Evolutionary conservation across 2,113 vertebrate genomes (phyloP), one percentile per base, ranked within the genome.

Genomic region (Polyodon spathula): DNA sequence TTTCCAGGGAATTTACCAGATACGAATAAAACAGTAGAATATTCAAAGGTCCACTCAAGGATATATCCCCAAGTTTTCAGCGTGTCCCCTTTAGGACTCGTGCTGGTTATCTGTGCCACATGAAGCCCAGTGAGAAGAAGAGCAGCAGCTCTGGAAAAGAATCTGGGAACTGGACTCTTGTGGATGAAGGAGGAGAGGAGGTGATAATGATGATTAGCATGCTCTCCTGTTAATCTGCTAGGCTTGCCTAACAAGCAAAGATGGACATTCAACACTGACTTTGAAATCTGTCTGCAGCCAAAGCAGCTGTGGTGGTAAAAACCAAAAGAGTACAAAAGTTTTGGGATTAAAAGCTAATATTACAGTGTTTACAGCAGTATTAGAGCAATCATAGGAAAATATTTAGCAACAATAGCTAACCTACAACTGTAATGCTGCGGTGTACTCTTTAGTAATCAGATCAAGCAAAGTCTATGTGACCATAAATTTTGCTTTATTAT

Each of bases 131-230:
- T 71, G 92, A 97, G 64, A 71, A 73, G 66, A 93, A 84, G 73
- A 77, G 67, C 52, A 77, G 67, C 9, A 77, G 74, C 0, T 89
- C 83, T n/a, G 93, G 80, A 44, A 86, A 87, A 6, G 88, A 81
- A 4, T 93, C 93, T 46, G 93, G 91, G 6, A 93, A 92, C 67
- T 99, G 96, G 96, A 98, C 91, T 1, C 74, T 97, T 15, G 96
- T 99, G 7, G 96, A 99, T 68, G 96, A 99, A 78, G 95, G 89
- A 42, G 94, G 96, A 73, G 96, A 99, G 73, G 96, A 99, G 90
- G 96, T 98, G 76, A 41, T 63, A 60, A 27, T 27, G 27, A 27
- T 27, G 27, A 27, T 27, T 27, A 27, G 27, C 27, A 27, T 1
- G 27, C 27, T 27, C 27, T 27, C 27, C 3, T 27, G 27, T 27